Base-by-base conservation (phyloP, 1,140 invertebrate genomes). In the Drosophila sechellia region DNA sequence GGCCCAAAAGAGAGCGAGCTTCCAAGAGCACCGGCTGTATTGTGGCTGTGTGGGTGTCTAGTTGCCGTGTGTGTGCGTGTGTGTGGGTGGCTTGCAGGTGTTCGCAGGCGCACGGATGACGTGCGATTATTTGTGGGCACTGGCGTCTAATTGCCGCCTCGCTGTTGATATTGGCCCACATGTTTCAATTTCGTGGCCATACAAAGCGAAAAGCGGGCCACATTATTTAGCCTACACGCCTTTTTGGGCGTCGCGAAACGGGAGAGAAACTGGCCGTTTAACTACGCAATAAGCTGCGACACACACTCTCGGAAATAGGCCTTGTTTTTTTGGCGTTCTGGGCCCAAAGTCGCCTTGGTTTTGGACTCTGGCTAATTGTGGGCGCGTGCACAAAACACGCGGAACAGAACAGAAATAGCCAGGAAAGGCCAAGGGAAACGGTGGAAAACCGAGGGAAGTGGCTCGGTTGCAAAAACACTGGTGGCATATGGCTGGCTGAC, bases 401-500 rank as follows among this genome's bases (percentile, higher is more conserved):
- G 48, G 20, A 27, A 10, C 64, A 56, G 20, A 20, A 10, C 64
- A 69, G 34, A 57, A 70, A 63, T 40, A 73, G 35, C 35, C 12
- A 25, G 8, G n/a, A 34, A 39, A 63, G 52, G 31, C n/a, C 31
- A 53, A 54, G 42, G 27, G 27, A 40, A 31, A 49, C 34, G 52
- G 37, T 27, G 50, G 25, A 50, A 46, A 59, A 34, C 25, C 34
- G 39, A 48, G 58, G 15, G n/a, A 49, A 49, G 22, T 34, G 15
- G 25, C 13, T 37, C 37, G 15, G 34, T 15, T 15, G 42, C 58
- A 13, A 40, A 17, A 31, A 34, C 64, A 69, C 42, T 42, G 34
- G 15, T 58, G 49, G 78, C 83, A 86, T 86, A 86, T 86, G 83
- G 79, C 85, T 70, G 59, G 79, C 80, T 70, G 59, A 53, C 61